phyloP scores from a whole-genome alignment of 2,888 invertebrate genomes.

The Melieria crassipennis region DNA sequence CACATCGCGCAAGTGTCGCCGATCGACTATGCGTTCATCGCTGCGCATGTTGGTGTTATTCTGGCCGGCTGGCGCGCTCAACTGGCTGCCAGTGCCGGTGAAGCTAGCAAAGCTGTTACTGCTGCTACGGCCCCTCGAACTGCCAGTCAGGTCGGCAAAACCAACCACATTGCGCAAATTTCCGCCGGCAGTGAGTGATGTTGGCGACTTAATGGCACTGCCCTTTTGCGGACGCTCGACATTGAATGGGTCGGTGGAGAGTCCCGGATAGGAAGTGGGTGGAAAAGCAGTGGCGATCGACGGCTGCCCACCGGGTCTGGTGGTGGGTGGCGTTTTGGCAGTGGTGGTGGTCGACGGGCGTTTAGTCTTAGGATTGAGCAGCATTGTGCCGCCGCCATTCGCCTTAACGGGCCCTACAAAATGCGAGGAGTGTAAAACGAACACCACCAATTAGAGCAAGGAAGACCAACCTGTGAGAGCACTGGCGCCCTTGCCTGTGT shows the following conservation, averaged over 20 bases:
- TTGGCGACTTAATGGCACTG: neutral
- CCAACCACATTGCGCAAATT: constrained; percentile 53
- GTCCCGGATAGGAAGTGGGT: constrained; percentile 53
- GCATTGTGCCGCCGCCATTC: constrained; percentile 54
- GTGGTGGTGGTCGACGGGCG: constrained; percentile 25
- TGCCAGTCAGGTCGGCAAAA: constrained; percentile 47
- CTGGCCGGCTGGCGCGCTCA: neutral
- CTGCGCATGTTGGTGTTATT: constrained; percentile 14
- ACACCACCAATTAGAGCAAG: neutral
- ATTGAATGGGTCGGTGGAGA: constrained; percentile 46
- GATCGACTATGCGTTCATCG: constrained; percentile 41
- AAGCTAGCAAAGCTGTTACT: neutral
- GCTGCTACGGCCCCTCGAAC: constrained; percentile 36
- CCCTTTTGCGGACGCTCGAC: neutral
- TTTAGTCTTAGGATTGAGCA: constrained; percentile 49
- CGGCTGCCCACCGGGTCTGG: constrained; percentile 12
- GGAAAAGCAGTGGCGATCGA: constrained; percentile 46
- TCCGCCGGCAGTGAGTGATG: constrained; percentile 30
- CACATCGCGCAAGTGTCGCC: constrained; percentile 53
- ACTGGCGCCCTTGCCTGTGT: constrained; percentile 18
- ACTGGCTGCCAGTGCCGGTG: constrained; percentile 47
- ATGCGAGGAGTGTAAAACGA: neutral
- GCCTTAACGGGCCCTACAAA: constrained; percentile 48
- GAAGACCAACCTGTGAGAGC: neutral
- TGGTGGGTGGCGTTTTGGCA: neutral